Base-by-base conservation (phyloP, 2,888 invertebrate species). In the Seira musarum region DNA sequence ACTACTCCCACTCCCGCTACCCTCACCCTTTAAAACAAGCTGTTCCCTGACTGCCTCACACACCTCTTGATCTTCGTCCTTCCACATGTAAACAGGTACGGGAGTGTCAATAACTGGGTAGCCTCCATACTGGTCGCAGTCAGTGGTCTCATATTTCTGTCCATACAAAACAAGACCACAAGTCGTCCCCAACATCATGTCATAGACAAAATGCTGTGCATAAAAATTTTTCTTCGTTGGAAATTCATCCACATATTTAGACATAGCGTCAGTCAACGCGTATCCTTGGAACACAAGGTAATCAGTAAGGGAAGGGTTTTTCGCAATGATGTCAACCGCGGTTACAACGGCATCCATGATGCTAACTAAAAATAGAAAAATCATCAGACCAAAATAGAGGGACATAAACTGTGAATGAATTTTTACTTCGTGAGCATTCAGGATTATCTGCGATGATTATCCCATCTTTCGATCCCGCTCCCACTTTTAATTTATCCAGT, bases 221-320 rank as follows among this genome's bases (percentile, higher is more conserved):
- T 61, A 17, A 68, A 75, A 75, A 1, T 61, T 63, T 6, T 17
- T 63, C 17, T 75, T 75, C 24, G 75, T 60, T 5, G 60, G 46
- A 61, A 75, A 75, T 10, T 68, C 68, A 15, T 17, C 35, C 24
- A 68, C 35, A 30, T 75, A 75, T 40, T 75, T 75, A 13, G 61
- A 49, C 6, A 75, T 22, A 17, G 60, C 17, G 21, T 67, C 63
- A 68, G 68, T 68, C 60, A 75, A 49, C 2, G 68, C 49, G 22
- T 68, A 75, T 1, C 75, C 75, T 49, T 75, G 75, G 24, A 75
- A 67, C 21, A 75, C 10, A 30, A 75, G 15, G 40, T 68, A 63
- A 49, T 75, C 75, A 6, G 25, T n/a, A 3, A 75, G 46, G 10
- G 61, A 24, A n/a, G 60, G 46, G n/a, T 66, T 60, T 60, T 66